A percentile compares a stretch with the other conserved stretches of the same genome.
These are phyloP conservation scores for Sinocyclocheilus maitianheensis DNA, from an alignment of 2,113 vertebrate genomes.

Conservation along the genomic window DNA sequence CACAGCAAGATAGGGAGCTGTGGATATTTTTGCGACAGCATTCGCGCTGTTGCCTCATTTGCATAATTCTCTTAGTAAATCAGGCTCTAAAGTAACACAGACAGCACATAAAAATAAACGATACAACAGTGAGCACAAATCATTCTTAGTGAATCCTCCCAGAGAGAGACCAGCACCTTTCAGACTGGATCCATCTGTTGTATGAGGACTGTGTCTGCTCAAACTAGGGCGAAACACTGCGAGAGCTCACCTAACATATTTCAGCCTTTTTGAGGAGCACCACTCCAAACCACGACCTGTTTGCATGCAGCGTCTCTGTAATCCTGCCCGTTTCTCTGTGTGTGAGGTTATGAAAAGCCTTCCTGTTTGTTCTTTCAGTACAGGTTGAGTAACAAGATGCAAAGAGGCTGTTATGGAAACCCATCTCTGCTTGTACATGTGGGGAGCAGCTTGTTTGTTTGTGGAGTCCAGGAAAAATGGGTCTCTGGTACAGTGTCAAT, in stretches of 20 bases:
- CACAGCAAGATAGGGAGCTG: neutral
- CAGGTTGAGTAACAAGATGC: slow-evolving; percentile 21
- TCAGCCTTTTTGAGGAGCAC: slow-evolving; percentile 30
- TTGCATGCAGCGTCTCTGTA: slow-evolving; percentile 16
- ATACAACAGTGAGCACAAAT: neutral
- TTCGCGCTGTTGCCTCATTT: neutral
- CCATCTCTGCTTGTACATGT: neutral
- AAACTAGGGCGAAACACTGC: slow-evolving; percentile 40
- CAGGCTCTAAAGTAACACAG: neutral
- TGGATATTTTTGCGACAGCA: neutral
- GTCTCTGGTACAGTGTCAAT: neutral
- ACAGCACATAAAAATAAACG: neutral
- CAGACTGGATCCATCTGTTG: slow-evolving; percentile 29
- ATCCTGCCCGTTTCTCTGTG: slow-evolving; percentile 24
- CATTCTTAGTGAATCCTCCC: slow-evolving; percentile 9
- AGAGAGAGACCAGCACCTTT: slow-evolving; percentile 1
- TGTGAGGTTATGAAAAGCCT: slow-evolving; percentile 18
- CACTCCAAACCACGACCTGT: slow-evolving; percentile 23
- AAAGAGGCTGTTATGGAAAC: slow-evolving; percentile 12
- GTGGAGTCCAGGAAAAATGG: neutral
- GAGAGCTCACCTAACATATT: slow-evolving; percentile 43
- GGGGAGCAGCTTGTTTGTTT: neutral
- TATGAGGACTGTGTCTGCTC: slow-evolving; percentile 14
- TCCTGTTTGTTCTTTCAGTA: slow-evolving; percentile 1
- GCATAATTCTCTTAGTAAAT: neutral